Conservation (phyloP, 2,888 invertebrate genomes). For the Agrilus cyanescens region DNA sequence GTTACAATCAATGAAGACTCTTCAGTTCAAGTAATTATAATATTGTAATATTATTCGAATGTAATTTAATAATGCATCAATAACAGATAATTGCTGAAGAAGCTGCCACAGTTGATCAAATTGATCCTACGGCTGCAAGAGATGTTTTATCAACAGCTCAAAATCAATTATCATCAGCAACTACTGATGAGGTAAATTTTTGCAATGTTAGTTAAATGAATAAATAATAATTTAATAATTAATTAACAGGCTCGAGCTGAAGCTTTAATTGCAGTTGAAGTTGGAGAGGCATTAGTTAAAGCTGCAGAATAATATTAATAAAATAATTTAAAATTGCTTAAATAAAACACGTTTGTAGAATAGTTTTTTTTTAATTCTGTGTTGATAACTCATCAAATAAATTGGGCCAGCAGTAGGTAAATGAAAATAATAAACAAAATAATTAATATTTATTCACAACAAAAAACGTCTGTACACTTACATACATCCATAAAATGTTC, state of each 20-base stretch:
- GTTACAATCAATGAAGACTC: conserved; percentile 94
- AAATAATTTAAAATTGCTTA: too few species aligned
- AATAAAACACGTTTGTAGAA: too few species aligned
- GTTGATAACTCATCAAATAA: too few species aligned
- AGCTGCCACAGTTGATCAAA: conserved; percentile 72
- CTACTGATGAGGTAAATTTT: conserved; percentile 55
- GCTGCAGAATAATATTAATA: conserved; percentile 48
- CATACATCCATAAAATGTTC: too few species aligned
- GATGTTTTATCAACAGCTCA: conserved; percentile 78
- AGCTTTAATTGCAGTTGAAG: conserved; percentile 88
- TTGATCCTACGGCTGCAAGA: conserved; percentile 71
- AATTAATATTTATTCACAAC: background rate
- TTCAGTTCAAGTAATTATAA: conserved; percentile 63
- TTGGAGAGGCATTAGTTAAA: conserved; percentile 85
- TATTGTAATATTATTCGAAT: conserved; percentile 1
- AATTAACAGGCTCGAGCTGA: conserved; percentile 63
- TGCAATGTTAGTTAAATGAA: background rate
- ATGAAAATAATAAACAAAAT: too few species aligned
- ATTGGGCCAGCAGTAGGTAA: too few species aligned
- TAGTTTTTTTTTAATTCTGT: too few species aligned
- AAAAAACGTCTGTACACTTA: too few species aligned
- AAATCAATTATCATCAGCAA: conserved; percentile 67
- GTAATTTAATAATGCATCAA: conserved; percentile 25
- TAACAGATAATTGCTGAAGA: conserved; percentile 86
- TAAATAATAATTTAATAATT: background rate